Percentiles rank a stretch among this genome's conserved stretches.
phyloP scores from a whole-genome alignment of 2,113 vertebrate genomes.

The Cynoglossus semilaevis region DNA sequence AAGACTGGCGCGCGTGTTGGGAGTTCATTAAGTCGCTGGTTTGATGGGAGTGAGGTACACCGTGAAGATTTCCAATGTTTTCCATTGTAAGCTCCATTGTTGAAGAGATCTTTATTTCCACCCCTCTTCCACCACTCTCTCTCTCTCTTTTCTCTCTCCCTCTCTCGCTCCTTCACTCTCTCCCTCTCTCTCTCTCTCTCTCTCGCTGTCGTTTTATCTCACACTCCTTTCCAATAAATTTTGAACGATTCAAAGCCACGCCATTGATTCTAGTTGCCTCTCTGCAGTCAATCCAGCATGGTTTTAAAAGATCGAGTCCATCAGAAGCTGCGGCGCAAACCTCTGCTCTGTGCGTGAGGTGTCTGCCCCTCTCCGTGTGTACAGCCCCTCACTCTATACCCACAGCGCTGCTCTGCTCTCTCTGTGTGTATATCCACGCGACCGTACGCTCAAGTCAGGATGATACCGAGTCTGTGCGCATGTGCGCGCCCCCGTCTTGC shows the following conservation, averaged over 20 bases:
- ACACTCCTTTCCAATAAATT: conserved; percentile 78
- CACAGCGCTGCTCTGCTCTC: conserved; percentile 59
- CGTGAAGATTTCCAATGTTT: conserved; percentile 91
- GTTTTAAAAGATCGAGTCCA: conserved; percentile 67
- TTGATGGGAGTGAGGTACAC: conserved; percentile 87
- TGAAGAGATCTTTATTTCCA: conserved; percentile 73
- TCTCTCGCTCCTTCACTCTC: conserved; percentile 44
- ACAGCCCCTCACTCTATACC: conserved; percentile 62
- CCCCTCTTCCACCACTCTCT: conserved; percentile 64
- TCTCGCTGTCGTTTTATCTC: conserved; percentile 68
- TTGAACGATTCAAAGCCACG: conserved; percentile 80
- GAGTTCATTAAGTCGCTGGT: conserved; percentile 91
- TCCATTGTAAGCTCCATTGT: conserved; percentile 96
- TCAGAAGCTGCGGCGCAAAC: conserved; percentile 48
- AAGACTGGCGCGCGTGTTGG: conserved; percentile 82
- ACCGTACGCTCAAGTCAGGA: conserved; percentile 65
- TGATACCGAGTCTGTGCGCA: conserved; percentile 65
- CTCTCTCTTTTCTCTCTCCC: conserved; percentile 43
- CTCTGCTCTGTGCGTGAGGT: conserved; percentile 56
- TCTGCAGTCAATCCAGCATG: conserved; percentile 80
- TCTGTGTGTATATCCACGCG: conserved; percentile 70
- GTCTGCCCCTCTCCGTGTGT: conserved; percentile 58
- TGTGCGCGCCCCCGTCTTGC: conserved; percentile 63
- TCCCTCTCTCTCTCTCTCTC: conserved; percentile 58
- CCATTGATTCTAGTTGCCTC: conserved; percentile 79